Percentiles rank a stretch among this genome's conserved stretches.
These are phyloP conservation scores for Trypoxylon attenuatum DNA, from an alignment of 2,888 invertebrate species.

Conservation along the genomic window DNA sequence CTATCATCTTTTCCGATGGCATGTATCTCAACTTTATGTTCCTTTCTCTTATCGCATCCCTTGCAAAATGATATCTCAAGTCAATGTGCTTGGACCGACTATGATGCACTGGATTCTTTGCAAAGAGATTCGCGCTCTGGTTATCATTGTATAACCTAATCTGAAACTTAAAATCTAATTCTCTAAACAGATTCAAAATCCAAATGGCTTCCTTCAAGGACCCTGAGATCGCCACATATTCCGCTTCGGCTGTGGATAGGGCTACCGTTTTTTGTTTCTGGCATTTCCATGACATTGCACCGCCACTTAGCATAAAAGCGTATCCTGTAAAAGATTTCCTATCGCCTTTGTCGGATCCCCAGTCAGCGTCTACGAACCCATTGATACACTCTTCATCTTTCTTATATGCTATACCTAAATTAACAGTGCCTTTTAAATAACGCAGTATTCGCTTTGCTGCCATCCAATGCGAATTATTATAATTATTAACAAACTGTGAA, in stretches of 20 bases:
- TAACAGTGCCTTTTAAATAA: background rate
- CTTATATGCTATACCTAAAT: background rate
- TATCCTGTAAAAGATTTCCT: slow-evolving; percentile 21
- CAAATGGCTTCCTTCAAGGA: background rate
- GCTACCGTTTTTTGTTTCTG: slow-evolving; percentile 54
- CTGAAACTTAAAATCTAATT: background rate
- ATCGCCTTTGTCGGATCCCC: slow-evolving; percentile 44
- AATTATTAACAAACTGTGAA: background rate
- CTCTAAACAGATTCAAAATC: background rate
- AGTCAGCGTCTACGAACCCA: slow-evolving; percentile 50
- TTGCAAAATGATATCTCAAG: background rate
- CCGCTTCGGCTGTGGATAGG: slow-evolving; percentile 60
- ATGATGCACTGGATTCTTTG: background rate
- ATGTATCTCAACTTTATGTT: background rate
- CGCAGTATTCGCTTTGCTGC: background rate
- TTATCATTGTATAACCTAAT: background rate
- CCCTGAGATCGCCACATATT: slow-evolving; percentile 31
- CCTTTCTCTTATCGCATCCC: background rate
- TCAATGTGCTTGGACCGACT: background rate
- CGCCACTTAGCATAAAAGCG: slow-evolving; percentile 10
- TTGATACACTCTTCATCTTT: background rate
- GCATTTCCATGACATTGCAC: slow-evolving; percentile 23
- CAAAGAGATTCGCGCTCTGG: background rate
- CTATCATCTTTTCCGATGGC: background rate
- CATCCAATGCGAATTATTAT: background rate